Conservation (phyloP, 2,797 vertebrate species). For the Anisognathus igniventris region DNA sequence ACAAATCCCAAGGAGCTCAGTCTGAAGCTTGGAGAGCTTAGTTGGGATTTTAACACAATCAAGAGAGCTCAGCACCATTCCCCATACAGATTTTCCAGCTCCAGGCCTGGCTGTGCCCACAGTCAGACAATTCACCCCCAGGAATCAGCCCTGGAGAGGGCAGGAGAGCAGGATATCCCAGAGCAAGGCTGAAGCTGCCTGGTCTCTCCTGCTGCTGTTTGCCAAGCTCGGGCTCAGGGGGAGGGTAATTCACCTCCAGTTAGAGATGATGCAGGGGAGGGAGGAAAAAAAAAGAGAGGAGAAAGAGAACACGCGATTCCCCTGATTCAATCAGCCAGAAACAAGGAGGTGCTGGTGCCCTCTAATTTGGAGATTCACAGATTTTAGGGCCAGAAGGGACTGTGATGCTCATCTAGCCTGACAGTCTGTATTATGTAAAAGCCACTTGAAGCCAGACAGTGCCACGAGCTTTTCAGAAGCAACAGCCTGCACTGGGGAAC, state of each 20-base stretch:
- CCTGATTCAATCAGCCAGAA: constrained; percentile 51
- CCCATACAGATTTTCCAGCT: neutral
- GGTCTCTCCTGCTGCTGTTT: neutral
- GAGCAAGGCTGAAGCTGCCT: neutral
- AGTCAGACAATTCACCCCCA: neutral
- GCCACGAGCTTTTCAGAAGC: neutral
- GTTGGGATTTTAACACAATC: neutral
- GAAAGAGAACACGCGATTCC: neutral
- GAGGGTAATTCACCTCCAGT: neutral
- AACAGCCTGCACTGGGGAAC: neutral
- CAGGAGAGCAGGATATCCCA: neutral
- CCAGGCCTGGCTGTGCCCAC: neutral
- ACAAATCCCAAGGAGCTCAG: neutral
- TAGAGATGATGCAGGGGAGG: neutral
- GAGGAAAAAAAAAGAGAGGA: neutral
- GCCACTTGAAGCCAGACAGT: constrained; percentile 54
- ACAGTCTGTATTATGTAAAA: constrained; percentile 51
- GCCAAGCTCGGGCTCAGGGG: neutral
- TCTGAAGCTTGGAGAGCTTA: neutral
- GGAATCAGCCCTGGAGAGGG: neutral
- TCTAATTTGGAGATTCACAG: constrained; percentile 43
- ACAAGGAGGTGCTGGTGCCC: constrained; percentile 34
- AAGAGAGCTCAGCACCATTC: neutral
- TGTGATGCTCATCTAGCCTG: constrained; percentile 35
- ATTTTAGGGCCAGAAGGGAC: constrained; percentile 49